Percentiles rank a stretch among this genome's conserved stretches.
These are phyloP conservation scores for Drosophila niveifrons DNA, from an alignment of 2,888 invertebrate genomes.

Conservation along the genomic window DNA sequence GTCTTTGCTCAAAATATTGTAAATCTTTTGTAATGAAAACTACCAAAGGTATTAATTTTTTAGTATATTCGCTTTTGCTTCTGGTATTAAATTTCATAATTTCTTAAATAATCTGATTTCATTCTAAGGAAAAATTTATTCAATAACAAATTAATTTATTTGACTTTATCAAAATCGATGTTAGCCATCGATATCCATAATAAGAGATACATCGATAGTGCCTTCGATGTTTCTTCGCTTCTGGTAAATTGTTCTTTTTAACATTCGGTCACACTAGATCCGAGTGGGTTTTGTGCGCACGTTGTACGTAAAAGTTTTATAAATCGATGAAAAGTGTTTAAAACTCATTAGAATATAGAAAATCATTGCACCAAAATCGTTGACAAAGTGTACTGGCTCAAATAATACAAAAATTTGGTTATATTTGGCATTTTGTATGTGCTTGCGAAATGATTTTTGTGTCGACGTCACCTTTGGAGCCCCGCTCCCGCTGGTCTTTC, in stretches of 20 bases:
- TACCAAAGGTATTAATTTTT: too few species aligned
- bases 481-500: constrained; percentile 48
- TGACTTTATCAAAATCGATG: background rate
- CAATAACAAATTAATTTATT: background rate
- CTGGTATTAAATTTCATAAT: too few species aligned
- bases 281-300: constrained; percentile 74
- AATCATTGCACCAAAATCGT: constrained; percentile 27
- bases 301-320: constrained; percentile 71
- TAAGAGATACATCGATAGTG: background rate
- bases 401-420: constrained; percentile 16
- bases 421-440: constrained; percentile 6
- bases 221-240: background rate
- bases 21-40: too few species aligned
- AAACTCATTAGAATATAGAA: constrained; percentile 7
- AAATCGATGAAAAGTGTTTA: constrained; percentile 52
- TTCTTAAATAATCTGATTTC: too few species aligned
- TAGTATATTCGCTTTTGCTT: too few species aligned
- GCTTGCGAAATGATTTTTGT: constrained; percentile 66
- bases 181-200: background rate
- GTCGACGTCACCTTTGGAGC: constrained; percentile 79
- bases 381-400: background rate
- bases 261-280: constrained; percentile 61
- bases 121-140: too few species aligned
- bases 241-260: constrained; percentile 39
- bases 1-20: too few species aligned